Percentiles rank a stretch among this genome's conserved stretches.
These are phyloP conservation scores for Drusus annulatus DNA, from an alignment of 1,140 invertebrate genomes.

Conservation along the genomic window DNA sequence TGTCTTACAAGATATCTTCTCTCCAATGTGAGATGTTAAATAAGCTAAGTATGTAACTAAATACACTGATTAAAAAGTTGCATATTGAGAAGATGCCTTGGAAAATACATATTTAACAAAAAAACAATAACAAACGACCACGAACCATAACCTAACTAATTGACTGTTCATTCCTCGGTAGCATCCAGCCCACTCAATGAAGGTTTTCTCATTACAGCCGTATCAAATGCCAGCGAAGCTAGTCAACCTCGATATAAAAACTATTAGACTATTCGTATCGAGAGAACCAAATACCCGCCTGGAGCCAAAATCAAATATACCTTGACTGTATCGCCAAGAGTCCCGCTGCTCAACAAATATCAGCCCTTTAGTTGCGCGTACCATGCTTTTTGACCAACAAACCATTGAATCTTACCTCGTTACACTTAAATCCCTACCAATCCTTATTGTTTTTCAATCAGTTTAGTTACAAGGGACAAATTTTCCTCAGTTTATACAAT, in stretches of 20 bases:
- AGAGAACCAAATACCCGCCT: conserved; percentile 65
- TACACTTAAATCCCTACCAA: background rate
- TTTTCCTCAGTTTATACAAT: too few species aligned
- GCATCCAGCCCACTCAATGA: conserved; percentile 40
- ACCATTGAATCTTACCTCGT: conserved; percentile 8
- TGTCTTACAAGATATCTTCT: too few species aligned
- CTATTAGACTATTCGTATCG: conserved; percentile 58
- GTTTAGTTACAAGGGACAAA: too few species aligned
- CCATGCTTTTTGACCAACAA: conserved; percentile 36
- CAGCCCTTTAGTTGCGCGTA: conserved; percentile 60
- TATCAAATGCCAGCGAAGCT: conserved; percentile 68
- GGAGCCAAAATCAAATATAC: conserved; percentile 51
- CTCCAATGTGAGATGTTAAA: too few species aligned
- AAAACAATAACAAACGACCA: background rate
- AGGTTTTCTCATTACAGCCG: conserved; percentile 70
- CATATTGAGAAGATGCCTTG: too few species aligned
- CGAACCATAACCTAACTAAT: background rate
- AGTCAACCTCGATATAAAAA: conserved; percentile 68
- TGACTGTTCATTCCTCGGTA: conserved; percentile 40
- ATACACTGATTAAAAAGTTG: too few species aligned
- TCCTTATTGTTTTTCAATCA: background rate
- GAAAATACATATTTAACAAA: too few species aligned
- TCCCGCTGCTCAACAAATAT: conserved; percentile 58
- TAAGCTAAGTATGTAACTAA: too few species aligned
- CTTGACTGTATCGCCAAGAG: conserved; percentile 11